Evolutionary conservation across 2,888 invertebrate genomes (phyloP).

Genomic region (Sphinx pinastri): DNA sequence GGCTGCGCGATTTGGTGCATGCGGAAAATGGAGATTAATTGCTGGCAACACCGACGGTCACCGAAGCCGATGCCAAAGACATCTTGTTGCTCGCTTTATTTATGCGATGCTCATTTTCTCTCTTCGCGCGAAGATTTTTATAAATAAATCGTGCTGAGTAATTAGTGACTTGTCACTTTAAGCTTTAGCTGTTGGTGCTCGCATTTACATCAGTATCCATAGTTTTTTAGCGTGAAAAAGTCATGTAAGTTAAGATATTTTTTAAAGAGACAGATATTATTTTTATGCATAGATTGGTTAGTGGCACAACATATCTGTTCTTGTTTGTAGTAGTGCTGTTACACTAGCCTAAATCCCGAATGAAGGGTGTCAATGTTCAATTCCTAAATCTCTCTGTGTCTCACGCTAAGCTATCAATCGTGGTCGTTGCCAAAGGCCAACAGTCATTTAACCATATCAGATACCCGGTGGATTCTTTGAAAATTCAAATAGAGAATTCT

Average conservation of each 20-base stretch:
- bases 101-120: conserved; percentile 50
- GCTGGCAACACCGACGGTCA: conserved; percentile 69
- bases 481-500: background rate
- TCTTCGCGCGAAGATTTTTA: conserved; percentile 4
- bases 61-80: conserved; percentile 53
- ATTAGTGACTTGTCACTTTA: conserved; percentile 11
- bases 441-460: background rate
- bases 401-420: background rate
- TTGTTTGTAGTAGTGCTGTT: no score
- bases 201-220: background rate
- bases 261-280: no score
- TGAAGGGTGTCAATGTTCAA: background rate
- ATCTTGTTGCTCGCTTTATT: conserved; percentile 74
- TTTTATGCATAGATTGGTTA: no score
- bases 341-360: background rate
- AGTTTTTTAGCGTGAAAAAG: background rate
- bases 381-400: background rate
- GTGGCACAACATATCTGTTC: no score
- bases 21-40: conserved; percentile 81
- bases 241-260: no score
- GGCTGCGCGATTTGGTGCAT: conserved; percentile 75
- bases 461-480: background rate
- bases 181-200: background rate
- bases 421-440: background rate
- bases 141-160: background rate